Conservation (phyloP, 2,113 vertebrate genomes). For the Limanda limanda region DNA sequence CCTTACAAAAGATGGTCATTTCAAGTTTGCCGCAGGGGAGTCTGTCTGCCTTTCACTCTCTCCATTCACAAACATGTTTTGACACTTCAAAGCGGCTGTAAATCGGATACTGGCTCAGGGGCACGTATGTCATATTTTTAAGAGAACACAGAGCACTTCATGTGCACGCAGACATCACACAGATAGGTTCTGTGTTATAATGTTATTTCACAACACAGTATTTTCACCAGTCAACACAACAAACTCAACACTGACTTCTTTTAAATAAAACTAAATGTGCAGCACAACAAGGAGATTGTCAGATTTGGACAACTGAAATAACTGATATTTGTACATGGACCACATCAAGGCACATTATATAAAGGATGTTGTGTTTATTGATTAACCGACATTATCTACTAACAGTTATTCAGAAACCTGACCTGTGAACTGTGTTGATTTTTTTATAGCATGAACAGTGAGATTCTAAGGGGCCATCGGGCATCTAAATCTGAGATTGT, state of each 20-base stretch:
- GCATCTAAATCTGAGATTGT: no score
- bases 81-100: slow-evolving; percentile 59
- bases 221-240: not conserved
- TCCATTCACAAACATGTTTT: slow-evolving; percentile 58
- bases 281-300: not conserved
- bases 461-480: no score
- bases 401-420: no score
- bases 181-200: slow-evolving; percentile 12
- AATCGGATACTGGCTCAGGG: slow-evolving; percentile 31
- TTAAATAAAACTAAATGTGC: not conserved
- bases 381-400: no score
- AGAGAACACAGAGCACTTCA: slow-evolving; percentile 9
- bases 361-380: no score
- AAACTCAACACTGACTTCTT: not conserved
- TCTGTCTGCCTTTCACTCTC: slow-evolving; percentile 26
- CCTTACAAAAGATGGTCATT: slow-evolving; percentile 48
- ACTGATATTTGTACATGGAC: no score
- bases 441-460: no score
- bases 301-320: no score
- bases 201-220: slow-evolving; percentile 15
- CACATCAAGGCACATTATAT: no score
- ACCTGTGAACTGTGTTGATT: no score
- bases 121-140: slow-evolving; percentile 35
- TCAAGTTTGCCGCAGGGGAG: slow-evolving; percentile 45
- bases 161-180: slow-evolving; percentile 19